phyloP scores from a whole-genome alignment of 2,888 invertebrate species.

The Cosmia trapezina region DNA sequence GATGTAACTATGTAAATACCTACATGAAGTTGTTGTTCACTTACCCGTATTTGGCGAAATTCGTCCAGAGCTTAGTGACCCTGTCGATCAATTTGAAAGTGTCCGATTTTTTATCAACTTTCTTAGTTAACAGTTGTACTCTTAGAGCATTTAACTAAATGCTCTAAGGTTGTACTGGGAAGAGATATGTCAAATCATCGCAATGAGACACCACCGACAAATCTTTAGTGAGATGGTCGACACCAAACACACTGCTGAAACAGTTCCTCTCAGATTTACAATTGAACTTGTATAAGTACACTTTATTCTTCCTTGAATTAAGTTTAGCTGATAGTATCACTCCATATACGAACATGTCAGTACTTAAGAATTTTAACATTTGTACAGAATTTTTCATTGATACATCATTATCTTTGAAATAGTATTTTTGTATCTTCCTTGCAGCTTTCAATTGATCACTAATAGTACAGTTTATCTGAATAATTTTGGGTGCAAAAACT shows the following conservation, averaged over 20 bases:
- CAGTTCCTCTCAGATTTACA: slow-evolving; percentile 76
- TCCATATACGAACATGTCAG: slow-evolving; percentile 70
- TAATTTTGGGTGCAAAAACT: slow-evolving; percentile 72
- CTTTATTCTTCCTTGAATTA: slow-evolving; percentile 67
- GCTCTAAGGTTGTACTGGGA: slow-evolving; percentile 67
- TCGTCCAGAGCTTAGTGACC: slow-evolving; percentile 79
- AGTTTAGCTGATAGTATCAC: slow-evolving; percentile 69
- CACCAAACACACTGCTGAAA: slow-evolving; percentile 61
- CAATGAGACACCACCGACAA: slow-evolving; percentile 69
- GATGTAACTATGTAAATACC: neutral
- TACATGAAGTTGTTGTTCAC: slow-evolving; percentile 40
- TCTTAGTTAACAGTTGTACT: slow-evolving; percentile 59
- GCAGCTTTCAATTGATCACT: slow-evolving; percentile 73
- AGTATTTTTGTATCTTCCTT: slow-evolving; percentile 71
- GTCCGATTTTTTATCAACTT: slow-evolving; percentile 66
- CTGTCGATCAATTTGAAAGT: slow-evolving; percentile 73
- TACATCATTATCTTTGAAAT: slow-evolving; percentile 68
- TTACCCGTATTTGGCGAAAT: slow-evolving; percentile 83
- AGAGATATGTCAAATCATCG: slow-evolving; percentile 78
- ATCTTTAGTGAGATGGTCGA: slow-evolving; percentile 53
- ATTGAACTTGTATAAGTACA: slow-evolving; percentile 77
- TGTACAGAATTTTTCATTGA: slow-evolving; percentile 66
- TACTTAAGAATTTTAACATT: slow-evolving; percentile 64
- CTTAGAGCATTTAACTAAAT: no score
- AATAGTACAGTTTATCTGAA: slow-evolving; percentile 68